Percentiles rank a stretch among this genome's conserved stretches.
Conservation (phyloP, 2,113 vertebrate species). For the Verasper variegatus region DNA sequence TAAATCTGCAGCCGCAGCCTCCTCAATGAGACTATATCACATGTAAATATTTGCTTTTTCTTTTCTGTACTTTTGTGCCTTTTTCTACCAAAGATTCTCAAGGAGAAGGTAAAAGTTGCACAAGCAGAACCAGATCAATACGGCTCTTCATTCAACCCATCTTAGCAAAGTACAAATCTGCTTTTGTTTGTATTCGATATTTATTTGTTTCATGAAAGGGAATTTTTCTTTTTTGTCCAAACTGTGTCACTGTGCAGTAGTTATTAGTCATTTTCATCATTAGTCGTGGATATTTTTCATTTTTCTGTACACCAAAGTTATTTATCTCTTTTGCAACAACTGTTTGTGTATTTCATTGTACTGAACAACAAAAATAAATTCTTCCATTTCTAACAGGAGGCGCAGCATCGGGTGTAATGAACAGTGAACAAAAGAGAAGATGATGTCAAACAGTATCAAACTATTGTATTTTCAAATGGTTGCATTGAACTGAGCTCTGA, state of each 20-base stretch:
- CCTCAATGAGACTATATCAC: conserved; percentile 39
- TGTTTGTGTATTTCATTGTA: conserved; percentile 74
- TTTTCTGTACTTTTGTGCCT: conserved; percentile 39
- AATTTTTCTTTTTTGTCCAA: conserved; percentile 52
- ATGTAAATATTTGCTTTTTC: conserved; percentile 69
- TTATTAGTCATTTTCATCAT: conserved; percentile 37
- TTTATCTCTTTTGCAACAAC: conserved; percentile 85
- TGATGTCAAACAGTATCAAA: background rate
- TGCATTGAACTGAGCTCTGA: background rate
- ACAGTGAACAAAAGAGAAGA: background rate
- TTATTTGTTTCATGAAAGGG: conserved; percentile 72
- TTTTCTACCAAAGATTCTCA: conserved; percentile 67
- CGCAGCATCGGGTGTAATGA: background rate
- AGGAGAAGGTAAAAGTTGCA: conserved; percentile 38
- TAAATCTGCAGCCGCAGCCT: conserved; percentile 28
- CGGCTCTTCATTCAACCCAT: conserved; percentile 10
- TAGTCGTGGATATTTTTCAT: conserved; percentile 76
- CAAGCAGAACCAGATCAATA: conserved; percentile 32
- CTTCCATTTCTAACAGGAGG: conserved; percentile 51
- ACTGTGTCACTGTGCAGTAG: conserved; percentile 55
- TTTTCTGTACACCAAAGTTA: conserved; percentile 86
- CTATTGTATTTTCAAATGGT: background rate
- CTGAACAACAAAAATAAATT: conserved; percentile 68
- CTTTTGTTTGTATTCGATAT: conserved; percentile 61
- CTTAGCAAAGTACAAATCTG: conserved; percentile 15